Percentiles rank a stretch among this genome's conserved stretches.
These are phyloP conservation scores for Calypte anna DNA, from an alignment of 2,113 vertebrate species.

Conservation along the genomic window DNA sequence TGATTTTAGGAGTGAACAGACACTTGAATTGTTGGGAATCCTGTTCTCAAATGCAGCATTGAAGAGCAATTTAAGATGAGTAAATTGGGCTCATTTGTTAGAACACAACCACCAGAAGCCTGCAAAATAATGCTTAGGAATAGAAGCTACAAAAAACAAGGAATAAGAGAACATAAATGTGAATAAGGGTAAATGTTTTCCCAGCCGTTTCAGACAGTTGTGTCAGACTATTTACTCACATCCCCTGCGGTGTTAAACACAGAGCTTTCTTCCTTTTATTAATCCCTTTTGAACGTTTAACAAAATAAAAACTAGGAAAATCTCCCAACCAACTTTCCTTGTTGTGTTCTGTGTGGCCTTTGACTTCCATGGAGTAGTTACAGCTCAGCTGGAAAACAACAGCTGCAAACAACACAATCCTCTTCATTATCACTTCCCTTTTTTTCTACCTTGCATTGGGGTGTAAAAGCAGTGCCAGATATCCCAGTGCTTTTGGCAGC, in stretches of 20 bases:
- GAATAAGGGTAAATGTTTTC: background rate
- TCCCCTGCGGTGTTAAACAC: background rate
- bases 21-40: background rate
- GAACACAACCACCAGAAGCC: background rate
- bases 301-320: background rate
- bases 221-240: background rate
- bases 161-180: background rate
- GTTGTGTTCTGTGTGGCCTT: background rate
- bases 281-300: background rate
- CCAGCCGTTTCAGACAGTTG: background rate
- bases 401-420: background rate
- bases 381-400: background rate
- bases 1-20: background rate
- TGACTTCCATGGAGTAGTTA: background rate
- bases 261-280: background rate
- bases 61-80: background rate
- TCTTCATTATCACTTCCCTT: background rate
- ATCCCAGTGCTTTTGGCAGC: background rate
- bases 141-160: background rate
- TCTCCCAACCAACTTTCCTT: background rate
- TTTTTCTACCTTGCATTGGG: background rate
- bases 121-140: background rate
- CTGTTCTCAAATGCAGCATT: background rate
- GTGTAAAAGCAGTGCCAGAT: background rate
- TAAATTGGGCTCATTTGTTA: background rate